A percentile compares a stretch with the other conserved stretches of the same genome.
Evolutionary conservation across 2,888 invertebrate genomes (phyloP).

Genomic region (Scelioninae gen. 1): DNA sequence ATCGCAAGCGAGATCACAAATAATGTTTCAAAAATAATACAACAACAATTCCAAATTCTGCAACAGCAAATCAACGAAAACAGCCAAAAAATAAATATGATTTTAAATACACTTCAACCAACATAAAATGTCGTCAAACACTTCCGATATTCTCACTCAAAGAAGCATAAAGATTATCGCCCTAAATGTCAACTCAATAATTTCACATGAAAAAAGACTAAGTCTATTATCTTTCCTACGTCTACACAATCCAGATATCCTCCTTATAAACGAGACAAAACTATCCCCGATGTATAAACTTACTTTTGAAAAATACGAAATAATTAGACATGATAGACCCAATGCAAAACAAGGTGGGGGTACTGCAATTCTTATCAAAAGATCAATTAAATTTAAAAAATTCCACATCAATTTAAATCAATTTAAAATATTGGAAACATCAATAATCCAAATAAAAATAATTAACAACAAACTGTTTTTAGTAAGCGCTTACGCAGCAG

Average conservation of each 20-base stretch:
- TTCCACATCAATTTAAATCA: constrained; percentile 14
- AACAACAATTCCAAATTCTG: too few relatives aligned
- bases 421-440: constrained; percentile 43
- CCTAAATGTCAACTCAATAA: too few relatives aligned
- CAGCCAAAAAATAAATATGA: too few relatives aligned
- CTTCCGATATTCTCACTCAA: too few relatives aligned
- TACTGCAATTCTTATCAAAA: constrained; percentile 68
- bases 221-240: constrained; percentile 4
- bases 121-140: too few relatives aligned
- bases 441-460: constrained; percentile 51
- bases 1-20: too few relatives aligned
- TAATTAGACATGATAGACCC: constrained; percentile 55
- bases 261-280: constrained; percentile 63
- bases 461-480: constrained; percentile 50
- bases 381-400: constrained; percentile 37
- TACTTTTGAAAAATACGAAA: constrained; percentile 42
- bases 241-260: constrained; percentile 37
- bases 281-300: constrained; percentile 54
- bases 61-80: too few relatives aligned
- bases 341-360: constrained; percentile 58
- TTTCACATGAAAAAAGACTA: too few relatives aligned
- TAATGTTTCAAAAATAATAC: too few relatives aligned
- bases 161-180: too few relatives aligned
- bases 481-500: too few relatives aligned
- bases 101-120: too few relatives aligned